Evolutionary conservation across 2,797 vertebrate genomes (phyloP), one percentile per base, ranked within the genome.

Genomic region (Adelosebastes latens): DNA sequence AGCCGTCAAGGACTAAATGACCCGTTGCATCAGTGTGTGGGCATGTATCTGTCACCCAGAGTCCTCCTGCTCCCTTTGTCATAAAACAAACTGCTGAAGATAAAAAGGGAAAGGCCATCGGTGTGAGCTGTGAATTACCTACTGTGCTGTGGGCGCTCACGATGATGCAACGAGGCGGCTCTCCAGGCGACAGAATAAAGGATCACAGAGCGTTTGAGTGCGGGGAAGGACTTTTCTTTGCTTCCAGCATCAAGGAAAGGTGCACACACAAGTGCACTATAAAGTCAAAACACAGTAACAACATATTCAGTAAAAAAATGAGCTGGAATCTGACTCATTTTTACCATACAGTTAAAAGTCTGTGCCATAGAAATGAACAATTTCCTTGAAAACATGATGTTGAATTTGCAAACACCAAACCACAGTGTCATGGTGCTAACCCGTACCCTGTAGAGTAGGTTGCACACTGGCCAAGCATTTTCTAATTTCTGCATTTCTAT

Each of bases 1-100:
- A 56, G n/a, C 29, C 5, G 0, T 60, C 24, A 13, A 12, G 20
- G 42, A 73, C 14, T 78, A 66, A 86, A 84, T 84, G 82, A 85
- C 49, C 65, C 32, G 2, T 20, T 52, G 76, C 53, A 14, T 76
- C 36, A 39, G 71, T 80, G 81, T 76, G 86, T 83, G 73, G 75
- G 85, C 52, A 42, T 46, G 65, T 27, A 29, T 69, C 75, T 64
- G 59, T 69, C 55, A 66, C 53, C 29, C 53, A 6, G 64, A 56
- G 79, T 74, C 72, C 70, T 82, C 24, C 89, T 88, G 87, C 72
- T 79, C 32, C 68, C 59, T 81, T 81, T 85, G 62, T 84, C 29
- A 66, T 61, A 77, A 86, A 86, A 89, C 81, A 88, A 80, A 87
- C 24, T 22, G 55, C 60, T 68, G 72, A 79, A 85, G 82, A 81